Evolutionary conservation across 2,888 invertebrate genomes (phyloP), one percentile per base, ranked within the genome.

Genomic region (Volucella bombylans): DNA sequence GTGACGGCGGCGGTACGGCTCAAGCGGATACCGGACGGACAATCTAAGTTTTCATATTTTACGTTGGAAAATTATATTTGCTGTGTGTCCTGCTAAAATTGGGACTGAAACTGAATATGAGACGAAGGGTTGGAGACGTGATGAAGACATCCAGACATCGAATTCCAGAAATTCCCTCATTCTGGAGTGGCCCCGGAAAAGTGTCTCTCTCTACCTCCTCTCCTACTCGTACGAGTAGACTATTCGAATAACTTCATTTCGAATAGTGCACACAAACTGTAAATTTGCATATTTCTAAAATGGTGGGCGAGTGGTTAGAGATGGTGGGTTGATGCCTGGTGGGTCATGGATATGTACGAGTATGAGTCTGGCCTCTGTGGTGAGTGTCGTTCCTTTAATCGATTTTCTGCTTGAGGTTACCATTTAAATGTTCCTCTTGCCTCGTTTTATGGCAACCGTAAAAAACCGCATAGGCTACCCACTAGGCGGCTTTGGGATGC

Each of bases 31-130:
- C 61, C 15, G 23, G 59, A 74, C 45, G 76, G 71, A 50, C 73
- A 74, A 61, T 71, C 83, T 71, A 76, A 85, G 79, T 85, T 85
- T 85, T 72, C 74, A 85, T 85, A 80, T 76, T 85, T 85, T 71
- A 23, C 23, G 23, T 23, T 62, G 76, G 65, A 57, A 80, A 80
- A 71, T 85, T 85, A 54, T 67, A 82, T 67, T 67, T 71, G 38
- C 31, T 47, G 31, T 47, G 23, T 55, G 50, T 45, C 23, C 23
- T 23, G 23, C 23, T 23, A 3, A 23, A 23, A 23, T 23, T 23
- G 23, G 23, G 4, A 23, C 4, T 23, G 4, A 23, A 23, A 23
- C 23, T 23, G 23, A 14, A 1, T 45, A 23, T 50, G 47, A n/a
- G 64, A n/a, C 18, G n/a, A 18, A 3, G 69, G 43, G 41, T 14